These are phyloP conservation scores for Allacma fusca DNA, from an alignment of 2,888 invertebrate species.

Conservation along the genomic window DNA sequence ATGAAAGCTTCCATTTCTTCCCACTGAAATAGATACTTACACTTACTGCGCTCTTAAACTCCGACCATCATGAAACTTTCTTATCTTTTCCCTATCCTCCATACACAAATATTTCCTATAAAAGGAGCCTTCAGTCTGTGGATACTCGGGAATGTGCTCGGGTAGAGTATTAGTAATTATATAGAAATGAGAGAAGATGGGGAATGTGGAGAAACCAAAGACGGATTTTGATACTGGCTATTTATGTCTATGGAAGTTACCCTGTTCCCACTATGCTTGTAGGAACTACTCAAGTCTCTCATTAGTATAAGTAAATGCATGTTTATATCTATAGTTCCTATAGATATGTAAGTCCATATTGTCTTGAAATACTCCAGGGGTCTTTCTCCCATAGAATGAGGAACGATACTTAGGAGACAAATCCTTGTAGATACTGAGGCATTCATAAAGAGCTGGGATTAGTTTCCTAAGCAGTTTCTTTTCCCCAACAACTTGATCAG, in stretches of 20 bases:
- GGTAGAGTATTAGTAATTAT: neutral
- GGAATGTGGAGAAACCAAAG: neutral
- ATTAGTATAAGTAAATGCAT: too few species aligned
- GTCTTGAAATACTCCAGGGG: neutral
- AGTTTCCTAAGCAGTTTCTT: slow-evolving; percentile 18
- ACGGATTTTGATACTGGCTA: neutral
- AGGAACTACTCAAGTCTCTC: too few species aligned
- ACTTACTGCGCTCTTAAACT: neutral
- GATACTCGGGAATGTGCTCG: neutral
- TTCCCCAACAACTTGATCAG: slow-evolving; percentile 9
- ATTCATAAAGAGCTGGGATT: slow-evolving; percentile 13
- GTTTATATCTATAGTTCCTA: too few species aligned
- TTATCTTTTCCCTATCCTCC: slow-evolving; percentile 7
- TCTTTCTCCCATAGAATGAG: neutral
- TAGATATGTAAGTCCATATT: neutral
- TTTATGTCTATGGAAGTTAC: neutral
- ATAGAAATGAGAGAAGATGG: neutral
- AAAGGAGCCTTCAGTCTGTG: neutral
- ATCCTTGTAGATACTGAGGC: neutral
- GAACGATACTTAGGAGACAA: slow-evolving; percentile 3
- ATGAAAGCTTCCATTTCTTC: neutral
- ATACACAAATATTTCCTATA: neutral
- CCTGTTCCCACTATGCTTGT: neutral
- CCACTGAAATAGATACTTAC: neutral
- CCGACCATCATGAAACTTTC: neutral